Percentiles rank a stretch among this genome's conserved stretches.
Evolutionary conservation across 2,888 invertebrate species (phyloP).

Genomic region (Noctua janthina): DNA sequence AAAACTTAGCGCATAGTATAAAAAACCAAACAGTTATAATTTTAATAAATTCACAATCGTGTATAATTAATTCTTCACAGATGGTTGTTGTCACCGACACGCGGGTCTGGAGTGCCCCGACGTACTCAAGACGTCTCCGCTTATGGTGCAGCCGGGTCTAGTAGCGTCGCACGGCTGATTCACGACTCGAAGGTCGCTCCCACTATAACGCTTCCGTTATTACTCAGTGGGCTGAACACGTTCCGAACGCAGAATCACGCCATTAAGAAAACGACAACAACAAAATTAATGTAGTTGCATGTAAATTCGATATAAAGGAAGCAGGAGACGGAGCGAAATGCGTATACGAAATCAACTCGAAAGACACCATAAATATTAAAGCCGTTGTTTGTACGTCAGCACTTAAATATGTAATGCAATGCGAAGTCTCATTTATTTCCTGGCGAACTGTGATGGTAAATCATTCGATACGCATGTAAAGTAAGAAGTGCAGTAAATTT

Average conservation of each 20-base stretch:
- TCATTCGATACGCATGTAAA: slow-evolving; percentile 53
- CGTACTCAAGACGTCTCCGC: slow-evolving; percentile 71
- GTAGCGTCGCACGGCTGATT: slow-evolving; percentile 73
- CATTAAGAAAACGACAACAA: slow-evolving; percentile 52
- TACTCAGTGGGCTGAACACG: slow-evolving; percentile 67
- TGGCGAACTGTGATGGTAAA: slow-evolving; percentile 43
- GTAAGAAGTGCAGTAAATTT: slow-evolving; percentile 48
- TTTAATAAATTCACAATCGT: slow-evolving; percentile 30
- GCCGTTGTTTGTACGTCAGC: slow-evolving; percentile 34
- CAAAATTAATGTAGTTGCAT: slow-evolving; percentile 46
- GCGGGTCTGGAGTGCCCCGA: slow-evolving; percentile 27
- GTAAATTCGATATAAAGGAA: slow-evolving; percentile 45
- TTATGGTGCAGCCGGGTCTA: slow-evolving; percentile 73
- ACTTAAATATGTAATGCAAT: slow-evolving; percentile 46
- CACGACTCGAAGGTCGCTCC: slow-evolving; percentile 82
- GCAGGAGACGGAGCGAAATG: slow-evolving; percentile 15
- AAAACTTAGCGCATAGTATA: background rate
- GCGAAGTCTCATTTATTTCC: slow-evolving; percentile 45
- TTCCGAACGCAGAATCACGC: slow-evolving; percentile 53
- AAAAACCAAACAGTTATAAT: slow-evolving; percentile 12
- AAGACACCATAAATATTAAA: slow-evolving; percentile 47
- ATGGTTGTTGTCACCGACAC: slow-evolving; percentile 35
- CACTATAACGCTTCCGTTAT: slow-evolving; percentile 77
- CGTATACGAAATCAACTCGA: slow-evolving; percentile 27
- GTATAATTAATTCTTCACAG: slow-evolving; percentile 35